These are phyloP conservation scores for Lithophane leautieri DNA, from an alignment of 2,888 invertebrate species.

Conservation along the genomic window DNA sequence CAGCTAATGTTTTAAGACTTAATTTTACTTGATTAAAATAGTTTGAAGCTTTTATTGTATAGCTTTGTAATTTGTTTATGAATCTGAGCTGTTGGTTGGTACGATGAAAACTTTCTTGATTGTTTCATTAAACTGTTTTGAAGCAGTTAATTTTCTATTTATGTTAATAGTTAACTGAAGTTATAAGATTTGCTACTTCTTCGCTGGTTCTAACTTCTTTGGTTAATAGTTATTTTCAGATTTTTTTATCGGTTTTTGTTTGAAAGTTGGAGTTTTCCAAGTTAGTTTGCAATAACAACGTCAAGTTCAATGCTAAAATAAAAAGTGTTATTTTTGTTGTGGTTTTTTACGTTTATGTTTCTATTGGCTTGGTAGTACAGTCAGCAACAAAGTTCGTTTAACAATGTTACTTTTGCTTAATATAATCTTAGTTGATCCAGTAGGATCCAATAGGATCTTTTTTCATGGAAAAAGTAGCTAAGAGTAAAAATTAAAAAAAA, in stretches of 20 bases:
- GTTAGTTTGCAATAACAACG: not conserved
- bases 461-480: too few species aligned
- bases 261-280: too few species aligned
- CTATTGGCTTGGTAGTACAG: not conserved
- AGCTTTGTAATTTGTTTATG: constrained; percentile 47
- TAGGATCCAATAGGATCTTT: too few species aligned
- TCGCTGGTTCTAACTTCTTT: not conserved
- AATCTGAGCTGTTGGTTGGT: constrained; percentile 17
- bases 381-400: not conserved
- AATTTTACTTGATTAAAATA: constrained; percentile 50
- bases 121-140: constrained; percentile 27
- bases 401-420: not conserved
- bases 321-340: not conserved
- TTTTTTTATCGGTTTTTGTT: not conserved
- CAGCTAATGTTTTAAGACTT: constrained; percentile 46
- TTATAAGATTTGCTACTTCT: constrained; percentile 1
- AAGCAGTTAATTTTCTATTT: constrained; percentile 24
- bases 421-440: not conserved
- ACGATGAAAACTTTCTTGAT: constrained; percentile 36
- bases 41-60: constrained; percentile 44
- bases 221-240: not conserved
- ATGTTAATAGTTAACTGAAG: not conserved
- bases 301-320: not conserved
- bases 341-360: not conserved
- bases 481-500: too few species aligned